Percentiles rank a stretch among this genome's conserved stretches.
These are phyloP conservation scores for Graptemys geographica DNA, from an alignment of 2,797 vertebrate species.

Conservation along the genomic window DNA sequence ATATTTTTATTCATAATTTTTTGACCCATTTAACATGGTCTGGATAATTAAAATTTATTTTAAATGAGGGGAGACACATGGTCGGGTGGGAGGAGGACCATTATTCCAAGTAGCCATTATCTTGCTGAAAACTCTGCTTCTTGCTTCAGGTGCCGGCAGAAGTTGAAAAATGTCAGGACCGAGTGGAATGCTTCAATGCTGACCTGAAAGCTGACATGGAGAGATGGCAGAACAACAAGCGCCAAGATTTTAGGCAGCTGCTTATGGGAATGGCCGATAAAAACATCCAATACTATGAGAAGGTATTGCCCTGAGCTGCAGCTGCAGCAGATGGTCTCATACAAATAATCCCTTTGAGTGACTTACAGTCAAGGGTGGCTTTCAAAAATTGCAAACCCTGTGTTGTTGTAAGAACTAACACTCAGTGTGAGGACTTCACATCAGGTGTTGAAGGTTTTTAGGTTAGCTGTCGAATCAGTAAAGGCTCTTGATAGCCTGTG, in stretches of 20 bases:
- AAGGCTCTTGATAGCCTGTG: neutral
- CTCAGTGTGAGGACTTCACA: neutral
- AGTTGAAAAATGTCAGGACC: conserved; percentile 96
- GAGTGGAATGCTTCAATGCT: conserved; percentile 96
- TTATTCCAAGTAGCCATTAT: neutral
- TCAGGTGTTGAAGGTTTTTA: neutral
- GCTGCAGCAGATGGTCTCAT: neutral
- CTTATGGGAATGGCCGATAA: conserved; percentile 95
- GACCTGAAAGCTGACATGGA: conserved; percentile 99
- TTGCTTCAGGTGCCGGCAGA: conserved; percentile 88
- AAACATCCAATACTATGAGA: conserved; percentile 96
- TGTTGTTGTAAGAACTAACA: neutral
- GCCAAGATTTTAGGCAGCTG: conserved; percentile 96
- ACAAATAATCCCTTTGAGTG: neutral
- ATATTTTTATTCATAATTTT: neutral
- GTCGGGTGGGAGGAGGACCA: neutral
- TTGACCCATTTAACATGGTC: neutral
- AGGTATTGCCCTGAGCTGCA: conserved; percentile 81
- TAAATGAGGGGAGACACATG: neutral
- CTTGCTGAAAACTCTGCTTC: neutral
- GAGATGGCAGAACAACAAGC: conserved; percentile 97
- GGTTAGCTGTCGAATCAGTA: neutral
- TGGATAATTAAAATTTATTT: neutral
- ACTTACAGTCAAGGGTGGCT: neutral
- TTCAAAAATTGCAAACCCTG: neutral